Evolutionary conservation across 2,797 vertebrate genomes (phyloP), one percentile per base, ranked within the genome.

Genomic region (Notamacropus eugenii): DNA sequence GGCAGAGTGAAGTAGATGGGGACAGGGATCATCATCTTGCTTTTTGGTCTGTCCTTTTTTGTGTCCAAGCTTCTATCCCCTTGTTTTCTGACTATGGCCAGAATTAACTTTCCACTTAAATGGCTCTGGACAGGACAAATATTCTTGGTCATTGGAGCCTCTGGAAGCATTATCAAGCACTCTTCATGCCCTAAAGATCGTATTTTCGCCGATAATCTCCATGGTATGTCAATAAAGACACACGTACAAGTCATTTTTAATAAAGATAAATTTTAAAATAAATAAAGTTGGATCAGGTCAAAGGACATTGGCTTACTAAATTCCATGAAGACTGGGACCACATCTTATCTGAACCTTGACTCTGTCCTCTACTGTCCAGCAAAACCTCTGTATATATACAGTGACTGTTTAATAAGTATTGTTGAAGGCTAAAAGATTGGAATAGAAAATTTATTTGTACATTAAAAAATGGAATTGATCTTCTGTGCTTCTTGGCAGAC

Each of bases 11-110:
- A 93, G 95, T 62, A 93, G 91, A 46, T 90, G 90, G n/a, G 87
- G 54, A 93, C 97, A 97, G 93, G 46, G 3, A 91, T 93, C 54
- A 62, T 94, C 94, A 93, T 92, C 8, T 93, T 90, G 93, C 93
- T 93, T 93, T 50, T 40, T 59, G 82, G 56, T 87, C 92, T 90
- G 93, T 92, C 59, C 67, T 54, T 91, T 95, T 55, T 93, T 96
- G 93, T 93, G 5, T 19, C 93, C 93, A 62, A 57, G 82, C 58
- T 95, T 87, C 92, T 92, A 57, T 55, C 90, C 67, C 50, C 55
- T 91, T 27, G 28, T 12, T 82, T 46, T 46, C n/a, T 22, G 58
- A 27, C 82, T 59, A 91, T 24, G 90, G 55, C 93, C 40, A 13
- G 54, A 8, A 55, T 16, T 2, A 27, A 67, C 62, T 55, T 31